Evolutionary conservation across 2,888 invertebrate species (phyloP).

Genomic region (Luperina testacea): DNA sequence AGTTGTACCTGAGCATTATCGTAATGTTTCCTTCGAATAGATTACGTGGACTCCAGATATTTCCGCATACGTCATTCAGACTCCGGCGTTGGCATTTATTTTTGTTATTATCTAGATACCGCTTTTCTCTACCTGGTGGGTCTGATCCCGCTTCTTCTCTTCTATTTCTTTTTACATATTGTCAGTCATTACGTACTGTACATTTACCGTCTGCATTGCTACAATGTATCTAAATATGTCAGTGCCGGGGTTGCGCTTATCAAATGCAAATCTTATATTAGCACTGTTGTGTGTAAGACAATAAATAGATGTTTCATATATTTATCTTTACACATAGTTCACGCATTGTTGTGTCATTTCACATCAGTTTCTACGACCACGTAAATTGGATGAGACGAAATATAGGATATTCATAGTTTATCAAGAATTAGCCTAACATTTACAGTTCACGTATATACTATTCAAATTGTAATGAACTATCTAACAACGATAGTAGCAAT

Average conservation of each 20-base stretch:
- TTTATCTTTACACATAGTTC: constrained; percentile 38
- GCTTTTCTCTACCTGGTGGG: neutral
- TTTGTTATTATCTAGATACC: neutral
- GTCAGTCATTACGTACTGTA: neutral
- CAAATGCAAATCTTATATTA: constrained; percentile 54
- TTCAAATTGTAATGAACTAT: constrained; percentile 41
- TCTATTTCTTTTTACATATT: neutral
- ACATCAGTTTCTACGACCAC: constrained; percentile 23
- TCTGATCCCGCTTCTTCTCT: neutral
- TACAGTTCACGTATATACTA: constrained; percentile 3
- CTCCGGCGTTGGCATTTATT: neutral
- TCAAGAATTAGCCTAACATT: constrained; percentile 30
- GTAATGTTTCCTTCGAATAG: constrained; percentile 28
- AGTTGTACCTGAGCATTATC: constrained; percentile 32
- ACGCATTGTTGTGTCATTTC: constrained; percentile 49
- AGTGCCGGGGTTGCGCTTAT: constrained; percentile 69
- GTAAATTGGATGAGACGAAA: constrained; percentile 17
- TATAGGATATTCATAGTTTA: constrained; percentile 14
- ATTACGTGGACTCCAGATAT: constrained; percentile 14
- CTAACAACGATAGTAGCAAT: constrained; percentile 12
- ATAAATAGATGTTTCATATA: constrained; percentile 33
- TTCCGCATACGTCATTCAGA: constrained; percentile 26
- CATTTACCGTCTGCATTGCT: neutral
- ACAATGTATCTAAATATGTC: constrained; percentile 61
- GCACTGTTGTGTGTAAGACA: constrained; percentile 37